These are phyloP conservation scores for Petrocephalus microphthalmus DNA, from an alignment of 2,113 vertebrate genomes.

Conservation along the genomic window DNA sequence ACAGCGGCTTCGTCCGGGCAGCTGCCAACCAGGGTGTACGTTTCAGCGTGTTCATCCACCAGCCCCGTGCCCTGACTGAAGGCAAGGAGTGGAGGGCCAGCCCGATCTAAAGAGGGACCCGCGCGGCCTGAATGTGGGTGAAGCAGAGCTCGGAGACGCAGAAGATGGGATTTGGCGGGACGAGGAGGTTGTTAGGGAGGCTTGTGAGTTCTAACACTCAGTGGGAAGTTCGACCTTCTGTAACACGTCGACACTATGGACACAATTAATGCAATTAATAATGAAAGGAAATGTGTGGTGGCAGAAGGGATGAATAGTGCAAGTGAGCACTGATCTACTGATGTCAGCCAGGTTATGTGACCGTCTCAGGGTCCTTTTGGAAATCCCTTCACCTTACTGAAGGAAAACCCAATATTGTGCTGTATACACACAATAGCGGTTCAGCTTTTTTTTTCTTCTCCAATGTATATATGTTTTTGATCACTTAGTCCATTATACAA, in stretches of 20 bases:
- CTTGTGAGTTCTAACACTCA: background rate
- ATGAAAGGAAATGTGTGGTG: background rate
- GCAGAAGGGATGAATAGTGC: background rate
- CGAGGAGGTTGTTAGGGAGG: too few relatives aligned
- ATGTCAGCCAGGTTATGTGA: background rate
- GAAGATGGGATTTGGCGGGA: background rate
- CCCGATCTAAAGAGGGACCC: conserved; percentile 51
- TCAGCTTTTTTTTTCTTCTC: background rate
- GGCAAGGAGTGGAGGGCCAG: conserved; percentile 83
- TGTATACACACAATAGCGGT: background rate
- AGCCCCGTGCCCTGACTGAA: conserved; percentile 87
- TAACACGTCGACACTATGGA: background rate
- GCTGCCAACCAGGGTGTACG: conserved; percentile 87
- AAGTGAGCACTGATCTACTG: background rate
- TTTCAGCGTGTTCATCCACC: conserved; percentile 92
- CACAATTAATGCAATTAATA: background rate
- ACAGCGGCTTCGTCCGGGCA: conserved; percentile 88
- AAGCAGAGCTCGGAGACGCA: background rate
- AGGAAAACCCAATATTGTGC: background rate
- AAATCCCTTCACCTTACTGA: background rate
- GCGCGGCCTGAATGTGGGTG: background rate
- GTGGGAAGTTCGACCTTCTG: background rate
- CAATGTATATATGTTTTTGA: background rate
- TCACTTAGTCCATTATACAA: background rate
- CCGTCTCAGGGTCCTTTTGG: background rate